Percentiles rank a stretch among this genome's conserved stretches.
Conservation (phyloP, 2,113 vertebrate genomes). For the Stictonetta naevosa region DNA sequence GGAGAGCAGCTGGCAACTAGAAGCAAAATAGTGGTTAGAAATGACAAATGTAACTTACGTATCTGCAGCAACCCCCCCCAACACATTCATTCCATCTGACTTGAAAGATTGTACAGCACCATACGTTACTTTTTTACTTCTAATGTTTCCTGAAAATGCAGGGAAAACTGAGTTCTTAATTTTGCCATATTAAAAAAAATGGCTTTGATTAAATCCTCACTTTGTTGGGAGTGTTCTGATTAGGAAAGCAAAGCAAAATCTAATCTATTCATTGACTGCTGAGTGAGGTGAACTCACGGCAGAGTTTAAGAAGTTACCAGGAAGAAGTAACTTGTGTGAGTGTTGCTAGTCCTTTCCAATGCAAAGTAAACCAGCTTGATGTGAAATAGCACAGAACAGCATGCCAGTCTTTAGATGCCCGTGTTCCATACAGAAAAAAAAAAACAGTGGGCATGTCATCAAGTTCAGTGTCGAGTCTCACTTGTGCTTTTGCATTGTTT, state of each 20-base stretch:
- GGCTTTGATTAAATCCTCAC: background rate
- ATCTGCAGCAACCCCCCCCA: background rate
- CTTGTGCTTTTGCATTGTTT: background rate
- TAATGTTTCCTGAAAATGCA: background rate
- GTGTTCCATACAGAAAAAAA: background rate
- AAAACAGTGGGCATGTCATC: background rate
- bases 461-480: background rate
- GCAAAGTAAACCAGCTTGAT: background rate
- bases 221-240: background rate
- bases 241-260: background rate
- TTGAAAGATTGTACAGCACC: background rate
- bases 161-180: background rate
- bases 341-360: background rate
- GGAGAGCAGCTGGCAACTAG: background rate
- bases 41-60: background rate
- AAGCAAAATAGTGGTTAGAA: background rate
- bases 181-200: too few species aligned
- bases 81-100: background rate
- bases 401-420: background rate
- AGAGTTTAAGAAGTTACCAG: background rate
- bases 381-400: background rate
- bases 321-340: background rate
- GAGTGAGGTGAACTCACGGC: background rate
- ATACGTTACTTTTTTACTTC: background rate
- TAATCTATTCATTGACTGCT: background rate